phyloP scores from a whole-genome alignment of 2,113 vertebrate genomes.

The Calyptommatus sinebrachiatus region DNA sequence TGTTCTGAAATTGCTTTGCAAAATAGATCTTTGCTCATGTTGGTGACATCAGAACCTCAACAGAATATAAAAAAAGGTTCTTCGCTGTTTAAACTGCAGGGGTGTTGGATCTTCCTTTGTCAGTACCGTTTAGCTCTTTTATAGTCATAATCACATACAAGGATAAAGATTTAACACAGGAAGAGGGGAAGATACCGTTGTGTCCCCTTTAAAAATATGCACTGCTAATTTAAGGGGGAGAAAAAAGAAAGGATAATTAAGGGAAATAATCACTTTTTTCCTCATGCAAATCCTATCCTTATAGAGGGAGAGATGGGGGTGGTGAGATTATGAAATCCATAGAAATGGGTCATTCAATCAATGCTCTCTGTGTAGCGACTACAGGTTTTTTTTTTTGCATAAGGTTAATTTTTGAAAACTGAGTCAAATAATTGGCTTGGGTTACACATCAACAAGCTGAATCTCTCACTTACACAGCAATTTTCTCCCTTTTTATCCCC shows the following conservation, averaged over 20 bases:
- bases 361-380: background rate
- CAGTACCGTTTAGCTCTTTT: background rate
- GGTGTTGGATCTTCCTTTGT: background rate
- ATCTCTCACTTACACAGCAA: background rate
- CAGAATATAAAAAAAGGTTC: constrained; percentile 14
- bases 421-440: background rate
- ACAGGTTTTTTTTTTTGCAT: too few relatives aligned
- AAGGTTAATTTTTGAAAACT: constrained; percentile 1
- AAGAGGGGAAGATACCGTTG: background rate
- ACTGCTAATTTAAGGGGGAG: constrained; percentile 11
- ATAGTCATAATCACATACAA: background rate
- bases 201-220: constrained; percentile 16
- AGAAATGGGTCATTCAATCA: background rate
- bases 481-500: background rate
- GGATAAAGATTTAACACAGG: background rate
- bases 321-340: background rate
- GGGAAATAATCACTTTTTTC: constrained; percentile 20
- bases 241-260: background rate
- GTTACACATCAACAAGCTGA: background rate
- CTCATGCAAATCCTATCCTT: constrained; percentile 6
- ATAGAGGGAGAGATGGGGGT: background rate
- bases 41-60: fast-evolving
- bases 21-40: constrained; percentile 32
- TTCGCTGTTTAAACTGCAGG: constrained; percentile 29
- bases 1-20: constrained; percentile 14